A percentile compares a stretch with the other conserved stretches of the same genome.
phyloP scores from a whole-genome alignment of 2,797 vertebrate species.

The Sebastes hubbsi region DNA sequence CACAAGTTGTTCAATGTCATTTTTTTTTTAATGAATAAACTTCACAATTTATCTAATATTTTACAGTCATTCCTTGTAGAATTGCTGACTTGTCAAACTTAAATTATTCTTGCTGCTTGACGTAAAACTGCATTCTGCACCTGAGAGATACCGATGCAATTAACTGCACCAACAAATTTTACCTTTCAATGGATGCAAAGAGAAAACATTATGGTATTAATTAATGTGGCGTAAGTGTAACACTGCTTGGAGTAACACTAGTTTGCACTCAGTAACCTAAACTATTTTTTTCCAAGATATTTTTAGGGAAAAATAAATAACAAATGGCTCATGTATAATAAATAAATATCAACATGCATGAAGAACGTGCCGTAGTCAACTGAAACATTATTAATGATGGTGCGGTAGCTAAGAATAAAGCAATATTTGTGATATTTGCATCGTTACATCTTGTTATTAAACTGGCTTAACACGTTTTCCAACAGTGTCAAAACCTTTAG shows the following conservation, averaged over 20 bases:
- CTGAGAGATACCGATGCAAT: conserved; percentile 57
- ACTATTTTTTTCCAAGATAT: neutral
- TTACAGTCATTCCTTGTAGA: neutral
- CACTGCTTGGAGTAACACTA: neutral
- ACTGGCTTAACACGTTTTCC: conserved; percentile 16
- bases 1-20: conserved; percentile 17
- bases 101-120: conserved; percentile 20
- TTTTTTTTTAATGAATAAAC: conserved; percentile 42
- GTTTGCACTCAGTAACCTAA: conserved; percentile 18
- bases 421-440: neutral
- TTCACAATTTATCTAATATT: conserved; percentile 44
- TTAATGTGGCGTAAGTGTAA: conserved; percentile 7
- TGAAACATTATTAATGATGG: neutral
- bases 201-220: conserved; percentile 35
- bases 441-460: conserved; percentile 23
- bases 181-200: conserved; percentile 34
- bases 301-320: neutral
- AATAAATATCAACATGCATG: neutral
- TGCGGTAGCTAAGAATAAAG: neutral
- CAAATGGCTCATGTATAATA: neutral
- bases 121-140: conserved; percentile 40
- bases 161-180: conserved; percentile 42
- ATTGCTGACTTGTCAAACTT: conserved; percentile 49
- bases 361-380: neutral
- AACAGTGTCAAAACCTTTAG: conserved; percentile 17